Evolutionary conservation across 2,113 vertebrate genomes (phyloP).

Genomic region (Oryzias javanicus): DNA sequence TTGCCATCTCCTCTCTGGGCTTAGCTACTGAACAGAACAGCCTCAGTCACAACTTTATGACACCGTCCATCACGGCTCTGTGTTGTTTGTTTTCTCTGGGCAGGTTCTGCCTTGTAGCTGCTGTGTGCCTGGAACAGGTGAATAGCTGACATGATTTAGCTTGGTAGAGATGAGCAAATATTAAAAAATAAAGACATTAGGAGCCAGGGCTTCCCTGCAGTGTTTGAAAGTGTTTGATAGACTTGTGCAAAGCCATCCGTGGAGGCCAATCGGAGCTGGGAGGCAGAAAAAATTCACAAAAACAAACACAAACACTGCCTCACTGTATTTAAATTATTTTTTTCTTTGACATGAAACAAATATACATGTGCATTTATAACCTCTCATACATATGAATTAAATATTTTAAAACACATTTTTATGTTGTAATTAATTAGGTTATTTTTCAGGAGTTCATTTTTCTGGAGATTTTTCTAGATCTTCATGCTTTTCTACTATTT

Average conservation of each 20-base stretch:
- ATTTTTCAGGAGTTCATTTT: no score
- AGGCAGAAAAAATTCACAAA: constrained; percentile 26
- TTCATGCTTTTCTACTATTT: no score
- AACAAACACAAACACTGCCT: constrained; percentile 1
- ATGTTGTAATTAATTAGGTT: no score
- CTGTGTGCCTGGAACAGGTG: constrained; percentile 32
- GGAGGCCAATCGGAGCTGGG: constrained; percentile 16
- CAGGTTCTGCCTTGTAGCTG: constrained; percentile 31
- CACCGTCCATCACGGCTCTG: constrained; percentile 61
- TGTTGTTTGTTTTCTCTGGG: constrained; percentile 50
- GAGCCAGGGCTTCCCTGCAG: constrained; percentile 33
- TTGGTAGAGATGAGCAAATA: constrained; percentile 52
- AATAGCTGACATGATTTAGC: constrained; percentile 50
- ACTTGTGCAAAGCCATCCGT: constrained; percentile 35
- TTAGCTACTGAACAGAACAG: constrained; percentile 48
- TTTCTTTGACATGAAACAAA: constrained; percentile 20
- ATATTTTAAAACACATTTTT: no score
- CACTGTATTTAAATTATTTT: constrained; percentile 21
- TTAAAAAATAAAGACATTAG: constrained; percentile 66
- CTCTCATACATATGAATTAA: no score
- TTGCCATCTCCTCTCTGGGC: constrained; percentile 33
- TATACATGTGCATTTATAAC: neutral
- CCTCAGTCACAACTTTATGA: constrained; percentile 64
- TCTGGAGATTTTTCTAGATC: no score
- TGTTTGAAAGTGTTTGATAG: constrained; percentile 6